Evolutionary conservation across 1,140 invertebrate genomes (phyloP), one percentile per base, ranked within the genome.

Genomic region (Monomorium pharaonis): DNA sequence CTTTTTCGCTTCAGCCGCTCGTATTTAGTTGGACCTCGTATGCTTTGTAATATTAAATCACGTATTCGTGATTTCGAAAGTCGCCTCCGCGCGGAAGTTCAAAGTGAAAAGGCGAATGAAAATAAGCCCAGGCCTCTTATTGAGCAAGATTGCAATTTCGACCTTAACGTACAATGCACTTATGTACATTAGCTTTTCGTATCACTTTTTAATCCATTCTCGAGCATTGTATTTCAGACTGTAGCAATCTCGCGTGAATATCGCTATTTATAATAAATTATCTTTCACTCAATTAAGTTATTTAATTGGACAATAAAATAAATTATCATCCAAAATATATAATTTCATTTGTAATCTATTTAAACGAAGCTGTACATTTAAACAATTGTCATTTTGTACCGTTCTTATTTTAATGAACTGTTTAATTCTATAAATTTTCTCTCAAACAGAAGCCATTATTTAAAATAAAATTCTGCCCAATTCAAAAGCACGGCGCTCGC

Each of bases 1-100:
- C 83, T 88, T 88, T 88, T 62, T 77, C 75, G 47, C 37, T 56
- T 88, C 81, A 47, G 65, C 63, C 54, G 54, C 49, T 89, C 54
- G 44, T 60, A 85, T 89, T 89, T 88, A 86, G 88, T 76, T 70
- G 60, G 49, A 21, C 49, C n/a, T 24, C n/a, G 63, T 56, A 42
- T n/a, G 72, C 47, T 42, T 51, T 77, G 47, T 84, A 76, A 76
- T 77, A 77, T 76, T 77, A 77, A 83, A 76, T 24, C 58, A 37
- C 14, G 24, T 63, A 44, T 30, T 18, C 54, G 3, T 58, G 51
- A 18, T 21, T 44, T 58, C 49, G 21, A 72, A 44, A 58, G 60
- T 51, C 30, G 60, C 30, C 65, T 51, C 44, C 44, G 76, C 76
- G 14, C 16, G 27, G 2, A 33, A 21, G 24, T 74, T 58, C 67